Evolutionary conservation across 2,113 vertebrate genomes (phyloP).

Genomic region (Anthoscopus minutus): DNA sequence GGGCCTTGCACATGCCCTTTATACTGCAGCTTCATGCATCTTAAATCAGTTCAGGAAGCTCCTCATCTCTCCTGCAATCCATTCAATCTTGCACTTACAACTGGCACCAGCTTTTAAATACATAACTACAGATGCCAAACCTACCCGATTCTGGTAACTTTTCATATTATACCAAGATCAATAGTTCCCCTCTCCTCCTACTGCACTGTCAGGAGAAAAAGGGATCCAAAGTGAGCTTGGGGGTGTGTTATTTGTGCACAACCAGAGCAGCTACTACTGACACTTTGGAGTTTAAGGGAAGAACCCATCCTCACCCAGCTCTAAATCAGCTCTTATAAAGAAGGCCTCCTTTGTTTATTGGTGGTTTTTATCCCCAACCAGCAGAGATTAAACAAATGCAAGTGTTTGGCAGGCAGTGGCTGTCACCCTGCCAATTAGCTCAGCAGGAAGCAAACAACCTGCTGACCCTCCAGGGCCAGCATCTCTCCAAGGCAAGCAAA

Average conservation of each 20-base stretch:
- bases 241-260: not conserved
- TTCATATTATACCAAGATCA: not conserved
- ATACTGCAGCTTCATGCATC: not conserved
- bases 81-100: not conserved
- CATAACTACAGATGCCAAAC: not conserved
- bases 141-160: not conserved
- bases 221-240: not conserved
- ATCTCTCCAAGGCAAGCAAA: not conserved
- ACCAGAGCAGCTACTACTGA: not conserved
- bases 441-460: slow-evolving; percentile 41
- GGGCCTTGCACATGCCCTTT: not conserved
- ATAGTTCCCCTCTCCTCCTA: not conserved
- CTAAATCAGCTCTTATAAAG: not conserved
- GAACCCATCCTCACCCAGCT: not conserved
- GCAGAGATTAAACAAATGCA: not conserved
- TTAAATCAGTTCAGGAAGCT: not conserved
- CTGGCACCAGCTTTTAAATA: not conserved
- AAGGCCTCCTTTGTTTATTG: not conserved
- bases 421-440: slow-evolving; percentile 34
- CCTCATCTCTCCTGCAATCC: not conserved
- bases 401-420: slow-evolving; percentile 12
- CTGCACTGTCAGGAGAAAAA: not conserved
- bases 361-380: not conserved
- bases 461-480: slow-evolving; percentile 3
- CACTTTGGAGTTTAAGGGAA: not conserved